Evolutionary conservation across 2,113 vertebrate species (phyloP).

Genomic region (Zingel zingel): DNA sequence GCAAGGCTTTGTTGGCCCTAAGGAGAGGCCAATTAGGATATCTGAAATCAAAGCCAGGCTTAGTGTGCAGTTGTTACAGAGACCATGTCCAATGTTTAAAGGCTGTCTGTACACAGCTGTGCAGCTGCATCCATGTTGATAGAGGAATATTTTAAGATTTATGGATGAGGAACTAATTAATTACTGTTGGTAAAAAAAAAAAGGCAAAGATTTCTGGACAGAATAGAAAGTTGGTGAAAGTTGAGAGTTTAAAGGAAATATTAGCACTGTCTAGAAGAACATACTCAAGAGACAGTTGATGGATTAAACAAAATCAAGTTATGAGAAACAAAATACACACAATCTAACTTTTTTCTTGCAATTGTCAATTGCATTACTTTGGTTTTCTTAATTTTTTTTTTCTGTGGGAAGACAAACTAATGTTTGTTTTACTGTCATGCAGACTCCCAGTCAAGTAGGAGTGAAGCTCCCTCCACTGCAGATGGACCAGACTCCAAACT

Average conservation of each 20-base stretch:
- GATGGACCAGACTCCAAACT: slow-evolving; percentile 54
- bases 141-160: slow-evolving; percentile 7
- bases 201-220: slow-evolving; percentile 4
- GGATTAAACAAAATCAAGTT: background rate
- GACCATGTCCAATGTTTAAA: slow-evolving; percentile 43
- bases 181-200: slow-evolving; percentile 18
- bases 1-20: slow-evolving; percentile 66
- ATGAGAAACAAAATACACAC: background rate
- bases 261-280: background rate
- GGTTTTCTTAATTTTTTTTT: background rate
- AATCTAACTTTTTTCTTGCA: background rate
- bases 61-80: slow-evolving; percentile 48
- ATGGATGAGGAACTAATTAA: slow-evolving; percentile 6
- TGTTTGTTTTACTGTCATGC: slow-evolving; percentile 34
- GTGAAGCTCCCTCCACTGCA: slow-evolving; percentile 49
- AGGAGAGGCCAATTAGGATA: slow-evolving; percentile 67
- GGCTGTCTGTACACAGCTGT: slow-evolving; percentile 38
- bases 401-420: background rate
- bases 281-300: background rate
- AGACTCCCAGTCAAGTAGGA: slow-evolving; percentile 72
- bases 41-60: slow-evolving; percentile 74
- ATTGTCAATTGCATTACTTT: background rate
- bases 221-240: background rate
- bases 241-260: background rate
- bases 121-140: slow-evolving; percentile 33